Evolutionary conservation across 1,140 invertebrate species (phyloP), one percentile per base, ranked within the genome.

Genomic region (Andricus grossulariae): DNA sequence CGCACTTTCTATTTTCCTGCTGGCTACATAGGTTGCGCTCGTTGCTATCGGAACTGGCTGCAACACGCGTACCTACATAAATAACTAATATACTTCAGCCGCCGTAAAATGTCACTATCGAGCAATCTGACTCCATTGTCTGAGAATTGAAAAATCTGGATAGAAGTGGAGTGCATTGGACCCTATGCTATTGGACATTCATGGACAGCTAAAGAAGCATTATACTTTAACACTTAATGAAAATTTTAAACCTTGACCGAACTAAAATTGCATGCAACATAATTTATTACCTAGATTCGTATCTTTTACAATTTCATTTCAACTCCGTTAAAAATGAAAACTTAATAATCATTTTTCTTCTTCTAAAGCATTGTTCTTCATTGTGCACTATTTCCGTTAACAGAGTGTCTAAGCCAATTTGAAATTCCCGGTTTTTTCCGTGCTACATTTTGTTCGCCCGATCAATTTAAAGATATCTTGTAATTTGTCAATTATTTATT

Each of bases 1-100:
- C 71, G 80, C 80, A 80, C 78, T 82, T 82, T 82, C 81, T 80
- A 80, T 78, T 82, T 76, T 74, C 49, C 74, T 72, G 73, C 74
- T 72, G 73, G 50, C 73, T 15, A 77, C 76, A 39, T 66, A 66
- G 32, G 39, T 74, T 71, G 55, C 74, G 57, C 74, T 78, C 72
- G 75, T 71, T 51, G 13, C 60, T 52, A 52, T 79, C 73, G 50
- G 16, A 32, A 52, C 71, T 32, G 55, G 75, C 57, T 74, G 16
- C 73, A 39, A 45, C 21, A 52, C 50, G 71, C 54, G 60, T 66
- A 21, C 13, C 25, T 39, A 66, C 60, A 66, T 66, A 66, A 66
- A 66, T 66, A 66, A 66, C 45, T 39, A 66, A 39, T 66, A 66
- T 32, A 45, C 32, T n/a, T 39, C 39, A 16, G 15, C 25, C 25